phyloP scores from a whole-genome alignment of 1,140 invertebrate genomes.

The Penaeus indicus region DNA sequence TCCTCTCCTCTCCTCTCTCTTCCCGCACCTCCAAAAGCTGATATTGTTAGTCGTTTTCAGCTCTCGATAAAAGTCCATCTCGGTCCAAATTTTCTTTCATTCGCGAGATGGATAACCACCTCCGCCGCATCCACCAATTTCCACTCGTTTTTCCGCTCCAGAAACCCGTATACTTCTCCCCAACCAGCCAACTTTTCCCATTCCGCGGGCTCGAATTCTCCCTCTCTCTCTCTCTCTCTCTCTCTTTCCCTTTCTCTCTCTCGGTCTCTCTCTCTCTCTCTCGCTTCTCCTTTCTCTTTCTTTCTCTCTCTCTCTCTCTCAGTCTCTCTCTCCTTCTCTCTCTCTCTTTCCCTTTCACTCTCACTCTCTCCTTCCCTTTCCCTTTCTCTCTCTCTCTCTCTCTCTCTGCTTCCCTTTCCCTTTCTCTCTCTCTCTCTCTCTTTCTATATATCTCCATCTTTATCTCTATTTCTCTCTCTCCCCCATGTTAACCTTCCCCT shows the following conservation, averaged over 20 bases:
- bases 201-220: conserved; percentile 44
- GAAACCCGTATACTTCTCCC: conserved; percentile 54
- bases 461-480: neutral
- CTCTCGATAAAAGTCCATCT: conserved; percentile 53
- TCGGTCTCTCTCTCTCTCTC: too few relatives aligned
- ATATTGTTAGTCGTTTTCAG: conserved; percentile 51
- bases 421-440: conserved; percentile 14
- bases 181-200: conserved; percentile 63
- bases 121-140: conserved; percentile 59
- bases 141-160: conserved; percentile 40
- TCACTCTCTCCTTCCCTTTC: neutral
- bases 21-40: conserved; percentile 33
- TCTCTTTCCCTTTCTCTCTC: neutral
- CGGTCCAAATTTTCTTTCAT: conserved; percentile 57
- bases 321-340: neutral
- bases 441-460: neutral
- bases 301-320: neutral
- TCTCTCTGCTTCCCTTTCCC: neutral
- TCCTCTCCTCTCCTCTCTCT: neutral
- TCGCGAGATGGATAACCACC: conserved; percentile 57
- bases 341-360: neutral
- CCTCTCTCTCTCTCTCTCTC: conserved; percentile 41
- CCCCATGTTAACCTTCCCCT: neutral
- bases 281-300: neutral
- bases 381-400: neutral